Conservation (phyloP, 2,888 invertebrate genomes). For the Auanema sp. region DNA sequence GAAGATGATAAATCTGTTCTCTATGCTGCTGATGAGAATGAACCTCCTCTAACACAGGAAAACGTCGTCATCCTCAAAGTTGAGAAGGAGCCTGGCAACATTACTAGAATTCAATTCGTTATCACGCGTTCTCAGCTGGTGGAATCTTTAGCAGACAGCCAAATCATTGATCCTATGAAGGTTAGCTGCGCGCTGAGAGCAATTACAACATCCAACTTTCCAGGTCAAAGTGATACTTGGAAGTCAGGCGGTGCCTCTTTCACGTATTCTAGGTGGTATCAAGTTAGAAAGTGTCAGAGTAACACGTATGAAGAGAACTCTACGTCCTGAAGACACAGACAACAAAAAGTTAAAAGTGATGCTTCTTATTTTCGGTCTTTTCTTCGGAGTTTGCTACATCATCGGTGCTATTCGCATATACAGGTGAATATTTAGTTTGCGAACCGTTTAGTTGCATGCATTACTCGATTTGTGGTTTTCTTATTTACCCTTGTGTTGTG, state of each 20-base stretch:
- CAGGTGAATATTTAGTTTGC: slow-evolving; percentile 22
- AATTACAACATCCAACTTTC: slow-evolving; percentile 15
- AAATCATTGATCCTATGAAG: slow-evolving; percentile 44
- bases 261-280: slow-evolving; percentile 60
- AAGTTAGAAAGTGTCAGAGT: slow-evolving; percentile 48
- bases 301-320: slow-evolving; percentile 26
- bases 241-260: slow-evolving; percentile 46
- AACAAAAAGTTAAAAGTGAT: slow-evolving; percentile 38
- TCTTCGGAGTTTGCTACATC: slow-evolving; percentile 47
- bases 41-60: slow-evolving; percentile 51
- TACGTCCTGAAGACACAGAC: slow-evolving; percentile 20
- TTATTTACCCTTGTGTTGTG: not conserved
- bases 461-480: not conserved
- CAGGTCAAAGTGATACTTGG: slow-evolving; percentile 55
- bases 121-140: slow-evolving; percentile 31
- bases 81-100: slow-evolving; percentile 39
- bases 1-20: slow-evolving; percentile 42
- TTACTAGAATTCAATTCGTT: slow-evolving; percentile 53
- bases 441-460: slow-evolving; percentile 1
- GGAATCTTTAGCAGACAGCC: slow-evolving; percentile 24
- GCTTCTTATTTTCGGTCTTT: slow-evolving; percentile 26
- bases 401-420: slow-evolving; percentile 42
- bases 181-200: slow-evolving; percentile 14
- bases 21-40: slow-evolving; percentile 55
- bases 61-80: slow-evolving; percentile 57